Evolutionary conservation across 1,140 invertebrate species (phyloP), one percentile per base, ranked within the genome.

Genomic region (Ceratoteleas bidentatus): DNA sequence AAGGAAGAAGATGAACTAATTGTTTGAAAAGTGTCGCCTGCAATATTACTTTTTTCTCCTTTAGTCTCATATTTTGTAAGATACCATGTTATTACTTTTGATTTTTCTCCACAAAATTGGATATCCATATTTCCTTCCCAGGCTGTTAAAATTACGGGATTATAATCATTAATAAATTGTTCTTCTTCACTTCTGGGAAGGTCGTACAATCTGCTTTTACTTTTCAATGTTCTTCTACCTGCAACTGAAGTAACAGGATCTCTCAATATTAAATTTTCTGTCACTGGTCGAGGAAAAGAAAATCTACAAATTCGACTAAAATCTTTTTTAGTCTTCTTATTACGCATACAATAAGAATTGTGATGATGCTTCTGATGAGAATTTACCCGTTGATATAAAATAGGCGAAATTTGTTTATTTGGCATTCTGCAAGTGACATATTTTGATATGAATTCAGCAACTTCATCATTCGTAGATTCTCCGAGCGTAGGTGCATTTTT

Each of bases 361-460:
- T 84, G 72, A 5, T 57, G 3, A 50, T 88, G 84, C n/a, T 2
- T 57, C 61, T 88, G 85, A 72, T 85, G 79, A 9, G 47, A 47
- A 6, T 9, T 75, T 8, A 85, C 82, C 9, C 85, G 75, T 34
- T 65, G 15, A 64, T 82, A 53, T 0, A 85, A 58, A 34, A 40
- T 70, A 43, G 77, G 79, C 13, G 78, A 80, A 15, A 74, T 40
- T 32, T 65, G 60, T 79, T 84, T 78, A 16, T 83, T n/a, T 6
- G 81, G 83, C 8, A 85, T 73, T 36, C 50, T 57, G 77, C 86
- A 89, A 16, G 81, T 88, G 32, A 86, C 70, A 62, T 88, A 87
- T 60, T 88, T 85, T 7, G 50, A 53, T 81, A 88, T 87, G 47
- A 89, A 89, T 47, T 78, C 36, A 6, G 85, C 85, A n/a, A 89